phyloP scores from a whole-genome alignment of 2,888 invertebrate genomes.

The Lottia scabra region DNA sequence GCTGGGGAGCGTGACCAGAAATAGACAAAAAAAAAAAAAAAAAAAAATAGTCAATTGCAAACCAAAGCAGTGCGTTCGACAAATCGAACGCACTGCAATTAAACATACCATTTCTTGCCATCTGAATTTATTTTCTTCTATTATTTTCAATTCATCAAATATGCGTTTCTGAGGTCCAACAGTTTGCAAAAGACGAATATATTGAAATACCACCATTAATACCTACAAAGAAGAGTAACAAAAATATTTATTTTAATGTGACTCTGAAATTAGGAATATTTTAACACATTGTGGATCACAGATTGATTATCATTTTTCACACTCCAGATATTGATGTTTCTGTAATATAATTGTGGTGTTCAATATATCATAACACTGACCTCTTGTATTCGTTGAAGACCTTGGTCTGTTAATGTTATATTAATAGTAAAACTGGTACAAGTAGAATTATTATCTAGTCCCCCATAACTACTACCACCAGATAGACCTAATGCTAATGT shows the following conservation, averaged over 20 bases:
- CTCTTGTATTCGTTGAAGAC: constrained; percentile 78
- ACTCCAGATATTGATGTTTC: too few species aligned
- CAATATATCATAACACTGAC: constrained; percentile 69
- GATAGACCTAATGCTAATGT: constrained; percentile 57
- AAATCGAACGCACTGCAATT: too few species aligned
- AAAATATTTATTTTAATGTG: neutral
- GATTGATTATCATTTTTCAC: too few species aligned
- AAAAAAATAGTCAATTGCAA: too few species aligned
- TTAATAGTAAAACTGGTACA: constrained; percentile 82
- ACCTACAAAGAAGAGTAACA: constrained; percentile 76
- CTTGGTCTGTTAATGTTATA: constrained; percentile 83
- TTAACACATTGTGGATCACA: too few species aligned
- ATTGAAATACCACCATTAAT: constrained; percentile 82
- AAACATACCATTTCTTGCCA: constrained; percentile 71
- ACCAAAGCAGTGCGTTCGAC: too few species aligned
- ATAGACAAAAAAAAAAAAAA: too few species aligned
- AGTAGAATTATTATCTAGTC: constrained; percentile 83
- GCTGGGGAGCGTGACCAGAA: too few species aligned
- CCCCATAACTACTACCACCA: constrained; percentile 72
- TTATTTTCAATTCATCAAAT: constrained; percentile 80
- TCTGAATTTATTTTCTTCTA: constrained; percentile 72
- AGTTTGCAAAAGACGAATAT: constrained; percentile 79
- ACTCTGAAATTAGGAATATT: too few species aligned
- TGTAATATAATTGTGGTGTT: too few species aligned
- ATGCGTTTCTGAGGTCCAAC: constrained; percentile 79